phyloP scores from a whole-genome alignment of 2,113 vertebrate species.

The Sylvilagus bachmani region DNA sequence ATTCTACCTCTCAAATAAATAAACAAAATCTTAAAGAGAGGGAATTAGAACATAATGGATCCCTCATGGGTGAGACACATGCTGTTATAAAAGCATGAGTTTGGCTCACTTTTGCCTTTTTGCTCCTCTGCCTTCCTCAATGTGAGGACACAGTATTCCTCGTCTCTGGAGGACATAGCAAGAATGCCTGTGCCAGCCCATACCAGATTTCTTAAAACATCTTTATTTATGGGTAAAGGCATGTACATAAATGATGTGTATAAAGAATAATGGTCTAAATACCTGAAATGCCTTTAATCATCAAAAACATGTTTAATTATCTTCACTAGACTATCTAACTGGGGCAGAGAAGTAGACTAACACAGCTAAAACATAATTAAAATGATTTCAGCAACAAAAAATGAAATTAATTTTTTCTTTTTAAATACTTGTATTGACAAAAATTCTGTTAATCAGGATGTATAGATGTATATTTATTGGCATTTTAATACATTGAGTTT shows the following conservation, averaged over 20 bases:
- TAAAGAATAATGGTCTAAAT: neutral
- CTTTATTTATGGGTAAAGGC: neutral
- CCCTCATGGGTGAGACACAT: neutral
- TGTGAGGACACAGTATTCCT: neutral
- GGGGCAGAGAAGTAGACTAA: neutral
- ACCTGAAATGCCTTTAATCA: neutral
- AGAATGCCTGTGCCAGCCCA: neutral
- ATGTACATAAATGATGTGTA: neutral
- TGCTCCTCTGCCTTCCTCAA: neutral
- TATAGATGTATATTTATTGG: neutral
- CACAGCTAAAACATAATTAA: neutral
- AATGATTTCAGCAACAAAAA: neutral
- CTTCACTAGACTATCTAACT: neutral
- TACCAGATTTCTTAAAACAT: neutral
- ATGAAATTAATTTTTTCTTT: neutral
- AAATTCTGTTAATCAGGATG: neutral
- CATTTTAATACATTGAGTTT: neutral
- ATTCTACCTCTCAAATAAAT: no score
- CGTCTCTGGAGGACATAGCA: no score
- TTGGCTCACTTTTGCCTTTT: neutral
- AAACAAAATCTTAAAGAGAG: neutral
- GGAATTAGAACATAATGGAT: neutral
- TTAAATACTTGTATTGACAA: neutral
- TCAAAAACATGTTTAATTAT: neutral
- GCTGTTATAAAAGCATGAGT: no score